These are phyloP conservation scores for Drosophila nebulosa DNA, from an alignment of 1,140 invertebrate genomes.

Conservation along the genomic window DNA sequence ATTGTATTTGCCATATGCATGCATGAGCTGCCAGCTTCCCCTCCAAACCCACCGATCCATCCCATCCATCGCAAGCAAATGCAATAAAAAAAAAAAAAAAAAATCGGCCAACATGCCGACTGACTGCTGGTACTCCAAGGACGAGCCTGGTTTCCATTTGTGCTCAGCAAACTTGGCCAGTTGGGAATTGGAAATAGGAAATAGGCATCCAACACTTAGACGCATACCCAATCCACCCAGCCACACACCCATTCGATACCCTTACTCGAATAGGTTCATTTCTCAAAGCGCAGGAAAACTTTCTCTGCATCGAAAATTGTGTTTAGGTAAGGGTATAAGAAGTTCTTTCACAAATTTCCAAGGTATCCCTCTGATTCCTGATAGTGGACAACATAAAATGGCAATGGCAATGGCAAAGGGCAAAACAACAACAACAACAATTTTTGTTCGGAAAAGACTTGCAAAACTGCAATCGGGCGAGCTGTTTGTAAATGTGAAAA, in stretches of 20 bases:
- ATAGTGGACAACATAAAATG: slow-evolving; percentile 9
- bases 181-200: neutral
- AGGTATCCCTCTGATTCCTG: neutral
- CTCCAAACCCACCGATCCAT: neutral
- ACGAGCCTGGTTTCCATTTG: neutral
- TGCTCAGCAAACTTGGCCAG: neutral
- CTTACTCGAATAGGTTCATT: neutral
- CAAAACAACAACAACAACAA: slow-evolving; percentile 1
- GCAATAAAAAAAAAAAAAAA: slow-evolving; percentile 39
- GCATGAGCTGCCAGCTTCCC: slow-evolving; percentile 6
- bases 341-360: neutral
- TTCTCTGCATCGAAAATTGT: too few relatives aligned
- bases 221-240: neutral
- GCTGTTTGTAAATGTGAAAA: slow-evolving; percentile 33
- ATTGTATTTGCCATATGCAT: slow-evolving; percentile 17
- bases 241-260: neutral
- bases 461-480: slow-evolving; percentile 23
- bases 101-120: slow-evolving; percentile 8
- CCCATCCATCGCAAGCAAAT: slow-evolving; percentile 21
- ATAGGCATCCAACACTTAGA: neutral
- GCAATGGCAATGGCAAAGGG: slow-evolving; percentile 7
- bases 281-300: too few relatives aligned
- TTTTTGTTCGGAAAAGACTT: slow-evolving; percentile 2
- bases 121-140: neutral
- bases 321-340: neutral